Base-by-base conservation (phyloP, 2,113 vertebrate species). In the Percina caprodes region DNA sequence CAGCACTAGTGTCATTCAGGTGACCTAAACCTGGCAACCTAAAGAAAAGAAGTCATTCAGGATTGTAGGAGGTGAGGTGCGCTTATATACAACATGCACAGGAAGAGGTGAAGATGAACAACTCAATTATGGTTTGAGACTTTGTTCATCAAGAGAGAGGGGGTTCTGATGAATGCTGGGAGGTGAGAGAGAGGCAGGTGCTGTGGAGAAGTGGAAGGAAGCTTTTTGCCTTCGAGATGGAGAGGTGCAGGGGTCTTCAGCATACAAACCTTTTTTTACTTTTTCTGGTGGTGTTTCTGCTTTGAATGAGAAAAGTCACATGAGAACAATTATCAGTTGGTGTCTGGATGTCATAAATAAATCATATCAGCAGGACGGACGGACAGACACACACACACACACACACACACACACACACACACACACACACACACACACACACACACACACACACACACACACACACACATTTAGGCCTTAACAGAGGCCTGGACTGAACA, bases 261-360 rank as follows among this genome's bases (percentile, higher is more conserved):
- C 77, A 19, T 82, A 95, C 95, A 93, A 92, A 95, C 95, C 95
- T 94, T 90, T 91, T 48, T 80, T 68, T 56, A 72, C n/a, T 80
- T 77, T 88, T 83, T 92, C 56, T 67, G 83, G 67, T 66, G 84
- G 10, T 26, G 82, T 78, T 81, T 12, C 56, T 69, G 82, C 8
- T 88, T 87, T 72, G 51, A 84, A 82, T 91, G 76, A 86, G 77
- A 90, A 72, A 87, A 92, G 92, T 65, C 87, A 92, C 83, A 91
- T 65, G 81, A 86, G 73, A 63, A 92, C 42, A 90, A 30, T 74
- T 75, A 80, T 82, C 76, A 88, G 75, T 42, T 69, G 30, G 72
- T 58, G 55, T 6, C 42, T 61, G 72, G 56, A 23, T 26, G 51
- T 63, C 58, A 54, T 56, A 54, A 77, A 83, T 59, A 58, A 62